phyloP scores from a whole-genome alignment of 1,140 invertebrate species.

The Drosophila murphyi region DNA sequence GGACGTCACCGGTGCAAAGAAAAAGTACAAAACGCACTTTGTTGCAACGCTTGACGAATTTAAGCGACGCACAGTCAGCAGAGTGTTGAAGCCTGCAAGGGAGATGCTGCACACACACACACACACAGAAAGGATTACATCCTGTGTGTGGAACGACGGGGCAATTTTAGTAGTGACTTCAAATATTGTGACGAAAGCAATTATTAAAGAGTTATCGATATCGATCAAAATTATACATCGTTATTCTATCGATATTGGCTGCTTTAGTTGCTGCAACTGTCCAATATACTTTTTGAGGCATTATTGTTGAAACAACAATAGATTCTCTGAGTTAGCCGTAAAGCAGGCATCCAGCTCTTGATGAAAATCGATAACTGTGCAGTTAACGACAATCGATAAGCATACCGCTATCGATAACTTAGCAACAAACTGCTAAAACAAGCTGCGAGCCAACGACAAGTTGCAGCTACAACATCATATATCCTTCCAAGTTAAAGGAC shows the following conservation, averaged over 20 bases:
- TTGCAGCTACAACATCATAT: neutral
- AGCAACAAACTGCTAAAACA: neutral
- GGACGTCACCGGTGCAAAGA: constrained; percentile 28
- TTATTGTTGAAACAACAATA: too few relatives aligned
- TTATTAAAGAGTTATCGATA: neutral
- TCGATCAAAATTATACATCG: neutral
- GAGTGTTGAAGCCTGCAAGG: neutral
- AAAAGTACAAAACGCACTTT: constrained; percentile 65
- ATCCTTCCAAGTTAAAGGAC: neutral
- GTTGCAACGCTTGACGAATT: constrained; percentile 75
- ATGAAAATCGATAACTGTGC: neutral
- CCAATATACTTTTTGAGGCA: too few relatives aligned
- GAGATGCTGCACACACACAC: constrained; percentile 11
- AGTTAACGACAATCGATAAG: neutral
- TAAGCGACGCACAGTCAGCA: constrained; percentile 30
- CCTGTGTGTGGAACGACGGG: neutral
- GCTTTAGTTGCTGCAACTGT: too few relatives aligned
- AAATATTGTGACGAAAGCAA: too few relatives aligned
- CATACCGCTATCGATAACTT: neutral
- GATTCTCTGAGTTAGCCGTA: too few relatives aligned
- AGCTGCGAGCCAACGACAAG: neutral
- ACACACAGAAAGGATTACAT: neutral
- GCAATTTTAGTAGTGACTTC: too few relatives aligned
- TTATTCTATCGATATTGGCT: too few relatives aligned
- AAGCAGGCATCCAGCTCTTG: too few relatives aligned